A percentile compares a stretch with the other conserved stretches of the same genome.
Evolutionary conservation across 2,113 vertebrate species (phyloP).

Genomic region (Xiphophorus hellerii): DNA sequence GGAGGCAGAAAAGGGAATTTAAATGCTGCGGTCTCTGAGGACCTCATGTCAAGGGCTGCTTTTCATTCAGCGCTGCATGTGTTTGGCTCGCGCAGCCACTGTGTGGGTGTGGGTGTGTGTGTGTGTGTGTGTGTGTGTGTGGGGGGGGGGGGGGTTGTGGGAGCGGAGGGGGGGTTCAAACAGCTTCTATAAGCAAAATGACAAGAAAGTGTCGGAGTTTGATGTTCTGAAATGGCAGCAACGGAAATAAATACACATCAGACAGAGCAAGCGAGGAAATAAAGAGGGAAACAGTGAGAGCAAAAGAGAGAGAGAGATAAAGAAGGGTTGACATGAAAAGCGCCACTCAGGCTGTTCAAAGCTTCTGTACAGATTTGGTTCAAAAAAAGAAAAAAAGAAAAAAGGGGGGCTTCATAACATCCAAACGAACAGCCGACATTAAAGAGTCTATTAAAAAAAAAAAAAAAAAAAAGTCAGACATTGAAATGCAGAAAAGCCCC

Average conservation of each 20-base stretch:
- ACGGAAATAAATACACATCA: conserved; percentile 65
- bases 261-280: conserved; percentile 53
- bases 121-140: too few relatives aligned
- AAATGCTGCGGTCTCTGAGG: conserved; percentile 96
- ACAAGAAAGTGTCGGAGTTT: conserved; percentile 64
- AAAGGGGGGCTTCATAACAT: conserved; percentile 33
- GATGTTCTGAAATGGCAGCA: conserved; percentile 64
- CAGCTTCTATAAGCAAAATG: conserved; percentile 63
- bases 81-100: conserved; percentile 64
- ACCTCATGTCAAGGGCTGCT: conserved; percentile 98
- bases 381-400: background rate
- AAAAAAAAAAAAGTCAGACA: conserved; percentile 84
- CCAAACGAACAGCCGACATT: conserved; percentile 74
- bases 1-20: conserved; percentile 94
- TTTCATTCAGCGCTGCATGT: conserved; percentile 85
- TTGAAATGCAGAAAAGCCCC: conserved; percentile 89
- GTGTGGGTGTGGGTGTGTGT: background rate
- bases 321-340: conserved; percentile 61
- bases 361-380: conserved; percentile 56
- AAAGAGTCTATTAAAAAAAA: conserved; percentile 82
- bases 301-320: conserved; percentile 76
- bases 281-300: conserved; percentile 44
- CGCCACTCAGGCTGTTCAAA: conserved; percentile 68
- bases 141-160: background rate
- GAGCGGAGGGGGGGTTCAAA: conserved; percentile 41